These are phyloP conservation scores for Anas bahamensis DNA, from an alignment of 2,797 vertebrate species.

Conservation along the genomic window DNA sequence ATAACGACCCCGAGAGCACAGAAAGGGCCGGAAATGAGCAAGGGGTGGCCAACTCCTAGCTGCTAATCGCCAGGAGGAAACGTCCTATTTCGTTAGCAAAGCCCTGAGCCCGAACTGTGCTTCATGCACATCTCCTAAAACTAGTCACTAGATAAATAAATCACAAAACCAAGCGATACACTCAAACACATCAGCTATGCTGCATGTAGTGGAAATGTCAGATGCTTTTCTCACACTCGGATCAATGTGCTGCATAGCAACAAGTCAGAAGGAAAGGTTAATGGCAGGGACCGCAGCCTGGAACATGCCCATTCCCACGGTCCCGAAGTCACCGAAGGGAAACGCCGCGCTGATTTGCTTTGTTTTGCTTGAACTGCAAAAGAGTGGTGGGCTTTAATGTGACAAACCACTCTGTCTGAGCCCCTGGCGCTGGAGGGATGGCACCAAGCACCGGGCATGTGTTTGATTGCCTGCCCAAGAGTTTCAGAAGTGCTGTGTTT, in stretches of 20 bases:
- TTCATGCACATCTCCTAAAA: background rate
- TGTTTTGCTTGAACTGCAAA: background rate
- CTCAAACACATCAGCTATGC: background rate
- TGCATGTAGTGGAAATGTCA: background rate
- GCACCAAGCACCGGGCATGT: background rate
- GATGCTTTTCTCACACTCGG: constrained; percentile 33
- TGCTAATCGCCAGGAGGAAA: background rate
- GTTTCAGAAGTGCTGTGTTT: background rate
- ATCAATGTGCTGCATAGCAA: constrained; percentile 53
- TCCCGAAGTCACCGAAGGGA: constrained; percentile 38
- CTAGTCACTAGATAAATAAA: background rate
- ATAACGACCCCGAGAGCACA: background rate
- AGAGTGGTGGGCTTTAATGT: background rate
- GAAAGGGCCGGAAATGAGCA: constrained; percentile 20
- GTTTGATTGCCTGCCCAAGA: background rate
- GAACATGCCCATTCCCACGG: constrained; percentile 50
- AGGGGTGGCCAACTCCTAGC: background rate
- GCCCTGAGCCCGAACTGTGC: background rate
- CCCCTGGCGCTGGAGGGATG: background rate
- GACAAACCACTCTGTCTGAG: background rate
- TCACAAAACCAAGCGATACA: background rate
- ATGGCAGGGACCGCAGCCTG: constrained; percentile 10
- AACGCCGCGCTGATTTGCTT: background rate
- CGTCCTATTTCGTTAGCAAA: background rate
- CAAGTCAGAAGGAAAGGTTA: constrained; percentile 67